A percentile compares a stretch with the other conserved stretches of the same genome.
phyloP scores from a whole-genome alignment of 2,888 invertebrate genomes.

The Agonopterix arenella region DNA sequence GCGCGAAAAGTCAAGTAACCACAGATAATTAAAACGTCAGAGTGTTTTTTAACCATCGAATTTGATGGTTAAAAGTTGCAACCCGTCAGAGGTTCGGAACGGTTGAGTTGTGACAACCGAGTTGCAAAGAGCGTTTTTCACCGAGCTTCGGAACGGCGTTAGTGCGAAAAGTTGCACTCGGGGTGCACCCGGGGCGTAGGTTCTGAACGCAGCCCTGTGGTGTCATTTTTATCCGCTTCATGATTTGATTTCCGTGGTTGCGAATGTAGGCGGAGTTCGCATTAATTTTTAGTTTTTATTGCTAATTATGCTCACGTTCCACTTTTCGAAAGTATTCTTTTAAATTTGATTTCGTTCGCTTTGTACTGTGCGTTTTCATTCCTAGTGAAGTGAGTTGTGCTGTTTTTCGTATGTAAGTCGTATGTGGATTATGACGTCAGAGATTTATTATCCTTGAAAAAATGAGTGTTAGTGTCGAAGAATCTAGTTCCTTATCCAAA shows the following conservation, averaged over 20 bases:
- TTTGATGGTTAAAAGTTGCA: too few species aligned
- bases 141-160: too few species aligned
- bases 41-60: too few species aligned
- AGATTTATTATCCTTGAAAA: constrained; percentile 56
- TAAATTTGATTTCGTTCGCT: constrained; percentile 36
- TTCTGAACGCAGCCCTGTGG: constrained; percentile 20
- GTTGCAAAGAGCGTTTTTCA: too few species aligned
- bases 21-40: too few species aligned
- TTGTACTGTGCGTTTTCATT: constrained; percentile 29
- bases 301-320: constrained; percentile 60
- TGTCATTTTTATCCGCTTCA: constrained; percentile 30
- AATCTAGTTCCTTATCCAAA: constrained; percentile 61
- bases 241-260: constrained; percentile 33
- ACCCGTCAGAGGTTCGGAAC: too few species aligned
- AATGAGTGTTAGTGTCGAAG: constrained; percentile 71
- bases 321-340: constrained; percentile 61
- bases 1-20: too few species aligned
- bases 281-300: constrained; percentile 40
- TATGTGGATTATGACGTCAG: constrained; percentile 68
- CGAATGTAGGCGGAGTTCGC: constrained; percentile 58
- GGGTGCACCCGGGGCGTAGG: too few species aligned
- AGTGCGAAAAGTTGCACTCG: too few species aligned
- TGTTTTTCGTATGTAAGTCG: constrained; percentile 39
- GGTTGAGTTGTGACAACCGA: too few species aligned
- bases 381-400: constrained; percentile 30